Evolutionary conservation across 1,140 invertebrate genomes (phyloP), one percentile per base, ranked within the genome.

Genomic region (Phortica variegata): DNA sequence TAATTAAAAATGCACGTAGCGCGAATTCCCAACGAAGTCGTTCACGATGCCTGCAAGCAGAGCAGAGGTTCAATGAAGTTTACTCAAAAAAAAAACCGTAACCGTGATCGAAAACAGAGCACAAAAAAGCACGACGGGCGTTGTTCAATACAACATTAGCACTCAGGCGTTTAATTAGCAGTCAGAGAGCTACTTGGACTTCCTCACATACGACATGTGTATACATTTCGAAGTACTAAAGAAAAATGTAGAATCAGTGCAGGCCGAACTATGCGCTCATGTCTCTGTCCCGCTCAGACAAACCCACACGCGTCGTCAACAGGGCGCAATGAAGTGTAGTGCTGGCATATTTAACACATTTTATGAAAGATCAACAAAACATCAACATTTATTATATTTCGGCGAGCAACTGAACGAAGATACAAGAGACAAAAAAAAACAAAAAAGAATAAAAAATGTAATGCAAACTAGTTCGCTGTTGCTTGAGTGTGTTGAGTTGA

Each of bases 321-420:
- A 58, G 60, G 4, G 16, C 36, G 8, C 63, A 68, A 65, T 63
- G 23, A 6, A 26, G 23, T 10, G 10, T 26, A 5, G 10, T 6
- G 23, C 23, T 69, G 60, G 65, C 60, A 60, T 68, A 69, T 68
- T 68, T 68, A 68, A 60, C 63, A 68, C 63, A 68, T 65, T 68
- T 68, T 60, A 68, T 69, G 65, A 58, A 68, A 68, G 69, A 58
- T 63, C 65, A 68, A 68, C 63, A 68, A 63, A 55, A 60, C 63
- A 66, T 60, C 63, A 68, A 49, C 56, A 68, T 66, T 66, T 66
- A 66, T 56, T 65, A 66, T 49, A 53, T 20, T 32, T 36, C 46
- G 42, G 51, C 34, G 54, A 43, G 41, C n/a, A n/a, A 52, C 44
- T 50, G 20, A 44, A 39, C 46, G 23, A 48, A 45, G 56, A 44